Evolutionary conservation across 2,888 invertebrate genomes (phyloP).

Genomic region (Xestia ashworthii): DNA sequence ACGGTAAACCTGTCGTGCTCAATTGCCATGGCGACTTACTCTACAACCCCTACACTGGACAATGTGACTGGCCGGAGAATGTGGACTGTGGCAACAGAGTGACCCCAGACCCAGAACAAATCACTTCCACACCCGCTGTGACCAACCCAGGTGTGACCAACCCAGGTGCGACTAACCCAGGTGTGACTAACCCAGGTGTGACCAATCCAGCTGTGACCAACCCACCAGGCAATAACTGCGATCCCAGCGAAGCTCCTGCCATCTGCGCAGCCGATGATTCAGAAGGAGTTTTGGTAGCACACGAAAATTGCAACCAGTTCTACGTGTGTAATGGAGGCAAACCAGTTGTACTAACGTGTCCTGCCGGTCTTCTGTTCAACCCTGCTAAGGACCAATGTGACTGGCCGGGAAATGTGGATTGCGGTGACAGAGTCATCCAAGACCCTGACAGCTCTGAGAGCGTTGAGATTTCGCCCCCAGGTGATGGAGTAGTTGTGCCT

Average conservation of each 20-base stretch:
- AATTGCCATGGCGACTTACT: conserved; percentile 56
- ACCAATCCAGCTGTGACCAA: conserved; percentile 64
- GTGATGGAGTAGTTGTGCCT: no score
- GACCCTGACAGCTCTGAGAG: no score
- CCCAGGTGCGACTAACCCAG: conserved; percentile 35
- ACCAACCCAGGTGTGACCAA: conserved; percentile 12
- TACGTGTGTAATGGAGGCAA: conserved; percentile 69
- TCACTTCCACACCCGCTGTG: not conserved
- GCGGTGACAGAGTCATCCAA: conserved; percentile 59
- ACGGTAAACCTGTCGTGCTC: conserved; percentile 62
- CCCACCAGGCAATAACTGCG: conserved; percentile 62
- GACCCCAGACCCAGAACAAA: conserved; percentile 29
- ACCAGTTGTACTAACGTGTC: conserved; percentile 66
- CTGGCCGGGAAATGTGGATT: conserved; percentile 72
- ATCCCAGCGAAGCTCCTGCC: conserved; percentile 69
- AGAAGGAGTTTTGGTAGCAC: conserved; percentile 69
- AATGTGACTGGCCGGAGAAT: conserved; percentile 68
- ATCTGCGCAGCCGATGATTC: conserved; percentile 70
- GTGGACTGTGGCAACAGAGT: conserved; percentile 69
- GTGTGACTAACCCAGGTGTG: conserved; percentile 59
- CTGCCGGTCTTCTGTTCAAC: conserved; percentile 66
- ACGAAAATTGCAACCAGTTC: conserved; percentile 75
- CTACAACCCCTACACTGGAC: conserved; percentile 65
- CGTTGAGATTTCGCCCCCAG: no score
- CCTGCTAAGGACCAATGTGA: conserved; percentile 70